Conservation (phyloP, 2,113 vertebrate species). For the Orycteropus afer region DNA sequence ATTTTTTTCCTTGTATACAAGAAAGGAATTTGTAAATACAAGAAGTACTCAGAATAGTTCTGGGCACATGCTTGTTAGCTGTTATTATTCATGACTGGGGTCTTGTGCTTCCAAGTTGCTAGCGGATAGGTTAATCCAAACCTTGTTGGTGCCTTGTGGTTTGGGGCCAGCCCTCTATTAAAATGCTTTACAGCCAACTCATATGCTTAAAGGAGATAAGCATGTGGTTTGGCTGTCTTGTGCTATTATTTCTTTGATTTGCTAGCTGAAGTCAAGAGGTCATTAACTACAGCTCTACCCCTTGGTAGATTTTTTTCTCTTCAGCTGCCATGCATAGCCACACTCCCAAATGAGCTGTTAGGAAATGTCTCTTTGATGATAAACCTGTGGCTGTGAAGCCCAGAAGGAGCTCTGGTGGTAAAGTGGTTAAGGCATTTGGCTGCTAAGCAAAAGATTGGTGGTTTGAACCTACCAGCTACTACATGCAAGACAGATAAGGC, state of each 20-base stretch:
- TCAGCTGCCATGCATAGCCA: not conserved
- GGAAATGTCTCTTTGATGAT: not conserved
- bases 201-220: fast-evolving
- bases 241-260: not conserved
- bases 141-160: not conserved
- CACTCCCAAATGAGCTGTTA: not conserved
- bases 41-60: not conserved
- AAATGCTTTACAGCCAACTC: not conserved
- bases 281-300: not conserved
- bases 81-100: not conserved
- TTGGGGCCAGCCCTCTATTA: not conserved
- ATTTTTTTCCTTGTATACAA: not conserved
- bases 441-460: too few species aligned
- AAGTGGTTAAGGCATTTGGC: too few species aligned
- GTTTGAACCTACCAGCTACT: too few species aligned
- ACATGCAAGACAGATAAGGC: too few species aligned
- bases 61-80: fast-evolving
- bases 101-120: not conserved
- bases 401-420: not conserved
- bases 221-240: not conserved
- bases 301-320: too few species aligned
- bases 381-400: not conserved
- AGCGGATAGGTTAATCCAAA: not conserved
- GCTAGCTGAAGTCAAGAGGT: not conserved
- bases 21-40: not conserved